phyloP scores from a whole-genome alignment of 2,113 vertebrate genomes.

The Proterorhinus semilunaris region DNA sequence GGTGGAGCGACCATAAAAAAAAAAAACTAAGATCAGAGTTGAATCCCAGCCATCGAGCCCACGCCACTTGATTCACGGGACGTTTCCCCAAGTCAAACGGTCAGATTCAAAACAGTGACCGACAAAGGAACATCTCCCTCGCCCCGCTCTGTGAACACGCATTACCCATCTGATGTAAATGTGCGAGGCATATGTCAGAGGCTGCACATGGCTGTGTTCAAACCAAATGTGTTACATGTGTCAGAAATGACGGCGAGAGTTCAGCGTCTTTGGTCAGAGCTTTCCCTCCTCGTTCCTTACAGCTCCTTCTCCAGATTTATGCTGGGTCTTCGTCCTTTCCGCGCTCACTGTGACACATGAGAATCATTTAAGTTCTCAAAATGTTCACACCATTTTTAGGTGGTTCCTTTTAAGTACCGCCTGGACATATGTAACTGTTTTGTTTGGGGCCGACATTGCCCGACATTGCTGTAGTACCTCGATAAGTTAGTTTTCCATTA shows the following conservation, averaged over 20 bases:
- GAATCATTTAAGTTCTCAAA: too few species aligned
- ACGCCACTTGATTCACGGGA: slow-evolving; percentile 27
- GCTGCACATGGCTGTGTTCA: slow-evolving; percentile 35
- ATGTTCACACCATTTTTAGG: too few species aligned
- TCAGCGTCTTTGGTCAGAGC: slow-evolving; percentile 44
- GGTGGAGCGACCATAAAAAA: slow-evolving; percentile 41
- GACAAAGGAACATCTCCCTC: slow-evolving; percentile 7
- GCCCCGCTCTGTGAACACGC: slow-evolving; percentile 1
- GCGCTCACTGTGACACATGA: too few species aligned
- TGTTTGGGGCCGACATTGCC: too few species aligned
- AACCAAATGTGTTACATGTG: slow-evolving; percentile 32
- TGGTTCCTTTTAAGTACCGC: too few species aligned
- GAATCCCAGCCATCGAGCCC: slow-evolving; percentile 28
- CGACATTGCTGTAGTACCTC: too few species aligned
- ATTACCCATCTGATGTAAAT: slow-evolving; percentile 30
- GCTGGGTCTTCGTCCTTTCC: too few species aligned
- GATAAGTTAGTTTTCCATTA: too few species aligned
- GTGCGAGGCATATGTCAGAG: slow-evolving; percentile 49
- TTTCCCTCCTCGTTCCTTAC: slow-evolving; percentile 31
- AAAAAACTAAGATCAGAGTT: slow-evolving; percentile 29
- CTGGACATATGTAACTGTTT: too few species aligned
- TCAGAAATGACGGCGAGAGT: slow-evolving; percentile 29
- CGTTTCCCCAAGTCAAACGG: slow-evolving; percentile 21
- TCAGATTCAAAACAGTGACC: slow-evolving; percentile 18
- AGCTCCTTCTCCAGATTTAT: background rate